Base-by-base conservation (phyloP, 2,113 vertebrate species). In the Cyrtonyx montezumae region DNA sequence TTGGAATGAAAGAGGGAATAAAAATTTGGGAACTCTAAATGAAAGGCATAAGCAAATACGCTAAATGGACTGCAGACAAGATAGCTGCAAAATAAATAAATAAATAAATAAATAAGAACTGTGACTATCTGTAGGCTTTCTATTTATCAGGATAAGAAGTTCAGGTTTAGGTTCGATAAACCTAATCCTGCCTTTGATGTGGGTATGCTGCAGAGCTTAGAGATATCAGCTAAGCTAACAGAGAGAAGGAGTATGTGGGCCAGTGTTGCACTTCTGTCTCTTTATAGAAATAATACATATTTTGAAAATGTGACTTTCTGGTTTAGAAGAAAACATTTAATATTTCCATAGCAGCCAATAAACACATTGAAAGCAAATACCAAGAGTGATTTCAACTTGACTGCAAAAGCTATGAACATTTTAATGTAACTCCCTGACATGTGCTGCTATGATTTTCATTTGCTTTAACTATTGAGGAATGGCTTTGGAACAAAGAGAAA, bases 101-200 rank as follows among this genome's bases (percentile, higher is more conserved):
- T 40, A 40, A 40, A 40, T 12, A 91, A 51, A 14, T 8, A 25
- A 25, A 25, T 26, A 26, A 53, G 17, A 89, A 90, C 78, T 40
- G 26, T 42, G 13, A 37, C 17, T 90, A 37, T 32, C 6, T 11
- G 13, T 58, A 70, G 61, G 26, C 20, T 59, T 91, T 42, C 34
- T 90, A n/a, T 85, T 88, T 36, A 84, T 3, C 1, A 1, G 58
- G 71, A 91, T 56, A 11, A 87, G 51, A 82, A 91, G 26, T 89
- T 97, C 71, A 69, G 13, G 40, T 93, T 94, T 82, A 90, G 48
- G 12, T 73, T 42, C 58, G 62, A 96, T 94, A 96, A 87, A 65
- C 4, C 25, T 94, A 94, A 96, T 95, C 90, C 88, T 92, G 34
- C 34, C 42, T 95, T 95, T 96, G 66, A 94, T 89, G 91, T 88